Evolutionary conservation across 2,888 invertebrate genomes (phyloP), one percentile per base, ranked within the genome.

Genomic region (Sussaba pulchella): DNA sequence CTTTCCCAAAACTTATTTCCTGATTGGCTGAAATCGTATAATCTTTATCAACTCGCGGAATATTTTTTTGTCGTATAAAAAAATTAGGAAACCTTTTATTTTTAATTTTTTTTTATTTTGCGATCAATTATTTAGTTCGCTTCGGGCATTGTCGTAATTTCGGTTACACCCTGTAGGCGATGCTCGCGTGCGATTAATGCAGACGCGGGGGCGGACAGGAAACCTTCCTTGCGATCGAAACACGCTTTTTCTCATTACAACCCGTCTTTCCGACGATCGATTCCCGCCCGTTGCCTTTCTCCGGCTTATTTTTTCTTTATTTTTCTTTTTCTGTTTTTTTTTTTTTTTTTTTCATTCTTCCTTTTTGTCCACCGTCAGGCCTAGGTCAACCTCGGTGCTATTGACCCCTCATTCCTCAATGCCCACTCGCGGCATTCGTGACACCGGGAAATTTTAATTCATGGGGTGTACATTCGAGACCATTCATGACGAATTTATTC

Each of bases 321-420:
- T 14, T 39, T 21, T 4, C 21, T 59, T 41, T 39, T 14, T 39
- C 47, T 19, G 45, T 17, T 12, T 59, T 12, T 69, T 26, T 19
- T 43, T 43, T 75, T 10, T 36, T 14, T 57, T 66, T 24, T 50
- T n/a, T 61, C n/a, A n/a, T n/a, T n/a, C 39, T 41, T 36, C 9
- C 14, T 47, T 14, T 17, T n/a, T 10, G 6, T 2, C 9, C 21
- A 14, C 21, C 24, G 5, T 21, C 24, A 21, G 26, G 78, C 50
- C 52, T 52, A 59, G 72, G 52, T 72, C 72, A 61, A 31, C 67
- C 39, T 39, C 50, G 36, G 31, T 73, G 72, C 54, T 72, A 78
- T 61, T 73, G 78, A 78, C 67, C 78, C 61, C 26, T 2, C 31
- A 36, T 61, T 19, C 54, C 26, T 69, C 9, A 26, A 69, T 41